Evolutionary conservation across 2,113 vertebrate species (phyloP).

Genomic region (Onychostruthus taczanowskii): DNA sequence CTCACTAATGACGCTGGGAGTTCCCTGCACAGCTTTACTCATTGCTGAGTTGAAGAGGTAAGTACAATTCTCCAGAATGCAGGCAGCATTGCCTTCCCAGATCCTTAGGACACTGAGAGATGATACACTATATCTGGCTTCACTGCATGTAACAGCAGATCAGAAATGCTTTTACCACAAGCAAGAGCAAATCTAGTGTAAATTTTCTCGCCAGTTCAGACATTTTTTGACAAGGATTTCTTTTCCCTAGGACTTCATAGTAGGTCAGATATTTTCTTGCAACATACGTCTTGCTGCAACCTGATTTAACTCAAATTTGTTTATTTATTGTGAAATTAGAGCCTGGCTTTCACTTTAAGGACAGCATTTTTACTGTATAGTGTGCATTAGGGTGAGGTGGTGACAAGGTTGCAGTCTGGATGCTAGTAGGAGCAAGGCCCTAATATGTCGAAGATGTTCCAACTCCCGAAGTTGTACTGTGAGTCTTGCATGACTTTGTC

Average conservation of each 20-base stretch:
- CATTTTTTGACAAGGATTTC: background rate
- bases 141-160: background rate
- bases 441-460: background rate
- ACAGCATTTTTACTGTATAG: background rate
- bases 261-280: background rate
- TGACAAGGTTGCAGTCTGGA: background rate
- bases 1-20: constrained; percentile 91
- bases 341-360: background rate
- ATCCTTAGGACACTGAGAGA: accelerated
- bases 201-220: background rate
- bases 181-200: background rate
- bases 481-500: background rate
- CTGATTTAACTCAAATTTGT: background rate
- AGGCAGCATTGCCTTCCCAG: background rate
- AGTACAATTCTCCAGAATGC: background rate
- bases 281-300: background rate
- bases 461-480: background rate
- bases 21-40: constrained; percentile 90
- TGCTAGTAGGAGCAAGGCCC: background rate
- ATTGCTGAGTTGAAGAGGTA: constrained; percentile 93
- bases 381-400: background rate
- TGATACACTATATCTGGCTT: background rate
- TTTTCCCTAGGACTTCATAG: background rate
- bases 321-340: background rate
- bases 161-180: background rate